Percentiles rank a stretch among this genome's conserved stretches.
Conservation (phyloP, 2,888 invertebrate genomes). For the Rhaphigaster nebulosa region DNA sequence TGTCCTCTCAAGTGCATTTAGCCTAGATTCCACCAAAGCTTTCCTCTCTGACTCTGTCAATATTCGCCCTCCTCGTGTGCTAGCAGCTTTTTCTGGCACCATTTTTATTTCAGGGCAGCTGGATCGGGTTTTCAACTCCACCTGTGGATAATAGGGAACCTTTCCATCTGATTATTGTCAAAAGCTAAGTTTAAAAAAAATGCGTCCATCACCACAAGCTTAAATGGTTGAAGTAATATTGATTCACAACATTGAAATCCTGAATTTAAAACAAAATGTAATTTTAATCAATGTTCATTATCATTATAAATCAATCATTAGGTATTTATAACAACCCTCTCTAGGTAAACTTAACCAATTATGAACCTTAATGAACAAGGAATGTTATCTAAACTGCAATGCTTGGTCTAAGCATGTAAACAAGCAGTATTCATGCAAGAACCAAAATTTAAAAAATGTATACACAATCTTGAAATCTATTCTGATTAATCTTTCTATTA, state of each 20-base stretch:
- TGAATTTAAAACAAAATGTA: not conserved
- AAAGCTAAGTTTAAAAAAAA: not conserved
- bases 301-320: not conserved
- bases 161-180: constrained; percentile 44
- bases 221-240: not conserved
- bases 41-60: constrained; percentile 54
- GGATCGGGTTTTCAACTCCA: constrained; percentile 29
- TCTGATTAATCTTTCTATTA: not conserved
- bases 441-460: not conserved
- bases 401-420: not conserved
- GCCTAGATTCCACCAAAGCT: constrained; percentile 53
- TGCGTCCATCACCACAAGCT: not conserved
- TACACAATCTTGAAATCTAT: not conserved
- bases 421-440: not conserved
- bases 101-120: constrained; percentile 30
- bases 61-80: constrained; percentile 39
- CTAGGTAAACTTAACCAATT: not conserved
- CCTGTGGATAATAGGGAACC: constrained; percentile 26
- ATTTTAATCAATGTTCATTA: not conserved
- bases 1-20: constrained; percentile 45
- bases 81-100: not conserved
- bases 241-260: not conserved
- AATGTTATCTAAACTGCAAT: not conserved
- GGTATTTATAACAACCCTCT: not conserved
- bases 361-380: not conserved